Evolutionary conservation across 2,797 vertebrate genomes (phyloP).

Genomic region (Falco concolor): DNA sequence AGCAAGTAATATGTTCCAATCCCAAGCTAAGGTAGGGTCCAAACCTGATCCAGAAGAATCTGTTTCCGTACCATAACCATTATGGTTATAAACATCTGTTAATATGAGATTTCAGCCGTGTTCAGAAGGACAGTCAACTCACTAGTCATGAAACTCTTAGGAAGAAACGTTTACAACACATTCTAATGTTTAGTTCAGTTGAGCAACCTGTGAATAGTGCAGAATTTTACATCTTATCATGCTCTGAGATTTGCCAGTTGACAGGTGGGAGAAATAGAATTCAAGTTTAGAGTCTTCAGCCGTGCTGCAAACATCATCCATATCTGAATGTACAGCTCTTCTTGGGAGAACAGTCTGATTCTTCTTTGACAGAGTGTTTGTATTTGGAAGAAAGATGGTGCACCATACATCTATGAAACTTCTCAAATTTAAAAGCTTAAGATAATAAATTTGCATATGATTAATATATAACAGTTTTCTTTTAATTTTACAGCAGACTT

Average conservation of each 20-base stretch:
- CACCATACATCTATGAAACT: background rate
- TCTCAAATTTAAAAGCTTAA: background rate
- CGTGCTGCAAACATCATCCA: background rate
- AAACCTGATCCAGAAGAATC: background rate
- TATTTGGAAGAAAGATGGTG: background rate
- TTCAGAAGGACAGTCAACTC: background rate
- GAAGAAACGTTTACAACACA: background rate
- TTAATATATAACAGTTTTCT: background rate
- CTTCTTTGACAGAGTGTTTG: background rate
- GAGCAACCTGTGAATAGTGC: background rate
- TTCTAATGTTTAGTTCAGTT: background rate
- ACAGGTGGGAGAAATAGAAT: background rate
- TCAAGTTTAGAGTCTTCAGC: background rate
- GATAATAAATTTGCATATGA: background rate
- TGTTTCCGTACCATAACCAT: background rate
- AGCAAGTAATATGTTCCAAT: background rate
- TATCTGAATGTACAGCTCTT: background rate
- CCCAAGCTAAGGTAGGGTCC: background rate
- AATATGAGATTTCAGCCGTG: background rate
- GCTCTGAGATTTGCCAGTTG: background rate
- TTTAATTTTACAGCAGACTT: constrained; percentile 77
- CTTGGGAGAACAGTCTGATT: background rate
- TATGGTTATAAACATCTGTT: background rate
- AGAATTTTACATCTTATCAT: background rate
- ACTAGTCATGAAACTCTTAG: background rate